Base-by-base conservation (phyloP, 2,113 vertebrate species). In the Spea multiplicata region DNA sequence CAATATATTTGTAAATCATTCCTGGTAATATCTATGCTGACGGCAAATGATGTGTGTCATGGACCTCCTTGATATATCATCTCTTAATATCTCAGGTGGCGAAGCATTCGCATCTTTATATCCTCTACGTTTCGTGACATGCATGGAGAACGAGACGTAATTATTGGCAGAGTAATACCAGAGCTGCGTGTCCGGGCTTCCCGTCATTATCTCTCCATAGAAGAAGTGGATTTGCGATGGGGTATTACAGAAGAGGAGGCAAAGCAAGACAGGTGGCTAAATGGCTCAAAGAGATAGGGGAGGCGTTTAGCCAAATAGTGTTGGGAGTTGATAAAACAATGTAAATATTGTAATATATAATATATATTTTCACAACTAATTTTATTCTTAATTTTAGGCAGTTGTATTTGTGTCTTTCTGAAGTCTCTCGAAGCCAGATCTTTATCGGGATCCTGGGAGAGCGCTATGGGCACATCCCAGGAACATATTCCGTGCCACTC, bases 61-160 rank as follows among this genome's bases (percentile, higher is more conserved):
- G n/a, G 17, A 17, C 13, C 55, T 49, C 30, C 50, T 62, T 64
- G 3, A 14, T 16, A 17, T 30, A 2, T 69, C 13, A 3, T 1
- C 50, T 45, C n/a, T 69, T 46, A 10, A n/a, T 7, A 44, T 53
- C 5, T 0, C 62, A 96, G 95, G 74, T 97, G 95, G 95, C 86
- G 82, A 66, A 87, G 84, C 2, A 79, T 96, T 13, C 91, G 93
- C 0, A 86, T 96, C 3, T 97, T 97, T 49, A 90, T 97, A 82
- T 96, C 95, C 8, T 97, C 95, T 77, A 96, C 95, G 6, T 96
- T 97, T 85, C 90, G 94, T 71, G 95, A 97, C 88, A 96, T 96
- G 94, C 93, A 95, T 0, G 89, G 92, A 0, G 95, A 97, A 84
- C 90, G 95, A 0, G 93, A 97, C 83, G 57, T 95, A 68, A 76